Conservation (phyloP, 92 coral and sea anemone genomes). For the Phymanthus crucifer region DNA sequence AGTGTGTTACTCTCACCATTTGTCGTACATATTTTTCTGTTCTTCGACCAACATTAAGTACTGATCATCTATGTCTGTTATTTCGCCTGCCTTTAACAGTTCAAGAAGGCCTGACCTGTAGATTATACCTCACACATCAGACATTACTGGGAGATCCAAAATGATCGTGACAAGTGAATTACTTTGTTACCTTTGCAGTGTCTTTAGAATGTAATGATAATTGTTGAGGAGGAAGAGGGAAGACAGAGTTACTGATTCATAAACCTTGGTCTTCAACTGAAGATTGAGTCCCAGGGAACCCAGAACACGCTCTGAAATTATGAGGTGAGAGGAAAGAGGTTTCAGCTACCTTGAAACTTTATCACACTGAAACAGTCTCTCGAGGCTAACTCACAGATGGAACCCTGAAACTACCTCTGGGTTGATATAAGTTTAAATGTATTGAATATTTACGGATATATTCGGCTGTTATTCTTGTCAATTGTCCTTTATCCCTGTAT, state of each 20-base stretch:
- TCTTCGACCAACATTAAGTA: conserved; percentile 74
- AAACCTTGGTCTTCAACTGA: conserved; percentile 87
- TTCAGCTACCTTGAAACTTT: not conserved
- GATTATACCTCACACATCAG: too few species aligned
- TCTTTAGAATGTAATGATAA: conserved; percentile 90
- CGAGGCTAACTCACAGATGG: too few species aligned
- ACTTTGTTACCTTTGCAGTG: conserved; percentile 79
- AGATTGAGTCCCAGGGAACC: conserved; percentile 95
- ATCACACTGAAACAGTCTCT: too few species aligned
- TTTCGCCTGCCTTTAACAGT: conserved; percentile 80
- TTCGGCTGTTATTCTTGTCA: conserved; percentile 76
- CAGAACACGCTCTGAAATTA: conserved; percentile 81
- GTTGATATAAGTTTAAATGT: too few species aligned
- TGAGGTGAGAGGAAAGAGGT: too few species aligned
- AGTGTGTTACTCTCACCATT: conserved; percentile 49
- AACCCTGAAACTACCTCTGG: too few species aligned
- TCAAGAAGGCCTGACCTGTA: conserved; percentile 80
- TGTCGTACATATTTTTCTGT: conserved; percentile 83
- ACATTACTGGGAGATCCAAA: not conserved
- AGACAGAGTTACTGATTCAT: conserved; percentile 74
- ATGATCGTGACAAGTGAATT: not conserved
- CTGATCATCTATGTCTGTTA: conserved; percentile 69
- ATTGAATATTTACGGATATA: conserved; percentile 76
- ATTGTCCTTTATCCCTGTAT: conserved; percentile 77
- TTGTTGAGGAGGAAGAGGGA: conserved; percentile 93